phyloP scores from a whole-genome alignment of 2,113 vertebrate genomes.

The Phalacrocorax aristotelis region DNA sequence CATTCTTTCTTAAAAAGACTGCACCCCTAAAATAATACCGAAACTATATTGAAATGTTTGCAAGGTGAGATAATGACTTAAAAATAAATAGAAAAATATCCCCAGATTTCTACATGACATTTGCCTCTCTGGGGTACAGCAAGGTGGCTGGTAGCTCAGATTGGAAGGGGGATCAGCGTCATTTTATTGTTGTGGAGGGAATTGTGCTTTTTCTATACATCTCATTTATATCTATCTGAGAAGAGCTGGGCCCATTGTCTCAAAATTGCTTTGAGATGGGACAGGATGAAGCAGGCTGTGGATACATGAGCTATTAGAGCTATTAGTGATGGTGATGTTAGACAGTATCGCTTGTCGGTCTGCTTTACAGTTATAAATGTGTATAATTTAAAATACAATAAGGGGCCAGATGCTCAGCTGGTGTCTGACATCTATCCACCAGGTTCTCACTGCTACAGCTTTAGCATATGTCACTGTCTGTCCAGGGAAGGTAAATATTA shows the following conservation, averaged over 20 bases:
- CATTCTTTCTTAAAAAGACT: background rate
- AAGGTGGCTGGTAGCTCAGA: background rate
- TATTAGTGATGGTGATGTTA: constrained; percentile 55
- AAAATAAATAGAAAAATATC: background rate
- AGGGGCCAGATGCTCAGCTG: constrained; percentile 37
- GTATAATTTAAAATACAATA: constrained; percentile 56
- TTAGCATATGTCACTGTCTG: constrained; percentile 13
- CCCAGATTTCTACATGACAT: background rate
- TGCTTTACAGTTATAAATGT: constrained; percentile 67
- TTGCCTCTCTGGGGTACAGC: background rate
- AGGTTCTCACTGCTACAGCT: background rate
- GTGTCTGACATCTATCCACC: constrained; percentile 25
- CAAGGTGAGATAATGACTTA: background rate
- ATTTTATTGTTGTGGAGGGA: background rate
- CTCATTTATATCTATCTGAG: constrained; percentile 27
- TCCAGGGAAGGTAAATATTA: background rate
- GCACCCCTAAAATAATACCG: background rate
- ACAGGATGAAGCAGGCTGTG: background rate
- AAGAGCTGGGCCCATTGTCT: constrained; percentile 30
- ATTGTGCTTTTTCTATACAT: background rate
- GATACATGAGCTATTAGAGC: constrained; percentile 53
- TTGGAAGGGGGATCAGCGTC: background rate
- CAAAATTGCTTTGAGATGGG: constrained; percentile 38
- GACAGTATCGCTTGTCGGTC: constrained; percentile 44
- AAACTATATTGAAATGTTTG: background rate